Evolutionary conservation across 1,140 invertebrate species (phyloP).

Genomic region (Conopomorpha cramerella): DNA sequence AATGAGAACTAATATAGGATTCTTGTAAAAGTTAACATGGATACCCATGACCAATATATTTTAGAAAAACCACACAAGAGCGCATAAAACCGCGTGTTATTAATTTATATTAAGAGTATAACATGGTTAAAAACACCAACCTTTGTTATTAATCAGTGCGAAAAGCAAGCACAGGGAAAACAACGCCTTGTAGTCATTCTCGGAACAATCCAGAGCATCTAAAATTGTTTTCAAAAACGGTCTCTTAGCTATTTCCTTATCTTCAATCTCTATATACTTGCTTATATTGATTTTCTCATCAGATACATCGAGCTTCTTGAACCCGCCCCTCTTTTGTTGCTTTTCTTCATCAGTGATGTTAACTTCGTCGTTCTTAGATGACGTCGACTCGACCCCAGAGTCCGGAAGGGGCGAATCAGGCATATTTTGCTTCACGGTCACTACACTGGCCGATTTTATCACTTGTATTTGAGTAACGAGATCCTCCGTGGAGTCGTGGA

Average conservation of each 20-base stretch:
- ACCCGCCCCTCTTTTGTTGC: slow-evolving; percentile 66
- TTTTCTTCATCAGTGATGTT: slow-evolving; percentile 96
- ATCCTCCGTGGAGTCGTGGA: slow-evolving; percentile 59
- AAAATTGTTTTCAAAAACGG: slow-evolving; percentile 90
- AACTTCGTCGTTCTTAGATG: slow-evolving; percentile 29
- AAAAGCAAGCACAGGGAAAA: slow-evolving; percentile 93
- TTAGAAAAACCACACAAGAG: too few relatives aligned
- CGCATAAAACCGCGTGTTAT: too few relatives aligned
- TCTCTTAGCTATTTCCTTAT: slow-evolving; percentile 64
- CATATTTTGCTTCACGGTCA: slow-evolving; percentile 30
- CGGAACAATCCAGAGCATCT: slow-evolving; percentile 79
- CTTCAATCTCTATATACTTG: too few relatives aligned
- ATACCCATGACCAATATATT: too few relatives aligned
- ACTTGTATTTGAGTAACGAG: slow-evolving; percentile 40
- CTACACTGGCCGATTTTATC: slow-evolving; percentile 13
- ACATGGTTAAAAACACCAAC: slow-evolving; percentile 57
- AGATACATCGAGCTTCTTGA: slow-evolving; percentile 35
- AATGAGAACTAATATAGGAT: too few relatives aligned
- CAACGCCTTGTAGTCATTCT: slow-evolving; percentile 94
- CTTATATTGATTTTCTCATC: slow-evolving; percentile 43
- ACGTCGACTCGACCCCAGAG: slow-evolving; percentile 46
- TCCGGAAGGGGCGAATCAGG: slow-evolving; percentile 54
- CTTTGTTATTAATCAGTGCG: slow-evolving; percentile 91
- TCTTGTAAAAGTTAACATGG: too few relatives aligned
- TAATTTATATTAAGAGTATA: too few relatives aligned